These are phyloP conservation scores for Parasteatoda lunata DNA, from an alignment of 2,888 invertebrate species.

Conservation along the genomic window DNA sequence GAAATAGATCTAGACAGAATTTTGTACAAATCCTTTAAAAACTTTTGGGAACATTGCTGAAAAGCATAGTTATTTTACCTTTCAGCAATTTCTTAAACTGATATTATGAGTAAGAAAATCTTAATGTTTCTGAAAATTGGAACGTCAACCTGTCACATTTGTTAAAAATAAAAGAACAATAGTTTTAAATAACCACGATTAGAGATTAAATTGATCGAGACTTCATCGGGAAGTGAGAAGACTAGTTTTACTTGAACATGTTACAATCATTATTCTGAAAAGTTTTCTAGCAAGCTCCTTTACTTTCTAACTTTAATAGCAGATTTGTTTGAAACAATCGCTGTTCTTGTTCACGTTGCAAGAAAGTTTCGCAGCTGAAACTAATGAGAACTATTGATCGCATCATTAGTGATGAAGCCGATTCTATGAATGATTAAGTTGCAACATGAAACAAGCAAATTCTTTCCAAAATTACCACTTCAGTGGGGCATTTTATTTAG, in stretches of 20 bases:
- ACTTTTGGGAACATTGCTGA: too few relatives aligned
- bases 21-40: too few relatives aligned
- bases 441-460: conserved; percentile 48
- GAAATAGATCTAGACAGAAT: too few relatives aligned
- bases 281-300: conserved; percentile 58
- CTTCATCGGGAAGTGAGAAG: background rate
- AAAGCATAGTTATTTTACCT: too few relatives aligned
- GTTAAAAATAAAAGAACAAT: background rate
- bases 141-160: background rate
- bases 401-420: conserved; percentile 54
- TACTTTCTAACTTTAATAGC: conserved; percentile 52
- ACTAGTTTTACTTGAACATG: conserved; percentile 47
- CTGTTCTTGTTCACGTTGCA: conserved; percentile 63
- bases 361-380: conserved; percentile 67
- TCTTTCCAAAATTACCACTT: conserved; percentile 37
- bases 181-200: background rate
- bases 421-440: conserved; percentile 66
- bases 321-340: conserved; percentile 67
- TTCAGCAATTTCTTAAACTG: too few relatives aligned
- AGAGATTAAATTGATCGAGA: conserved; percentile 3
- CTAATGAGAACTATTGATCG: conserved; percentile 67
- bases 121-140: too few relatives aligned
- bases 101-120: too few relatives aligned
- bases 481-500: conserved; percentile 26
- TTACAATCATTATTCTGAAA: conserved; percentile 66